Conservation (phyloP, 2,797 vertebrate species). For the Discoglossus pictus region DNA sequence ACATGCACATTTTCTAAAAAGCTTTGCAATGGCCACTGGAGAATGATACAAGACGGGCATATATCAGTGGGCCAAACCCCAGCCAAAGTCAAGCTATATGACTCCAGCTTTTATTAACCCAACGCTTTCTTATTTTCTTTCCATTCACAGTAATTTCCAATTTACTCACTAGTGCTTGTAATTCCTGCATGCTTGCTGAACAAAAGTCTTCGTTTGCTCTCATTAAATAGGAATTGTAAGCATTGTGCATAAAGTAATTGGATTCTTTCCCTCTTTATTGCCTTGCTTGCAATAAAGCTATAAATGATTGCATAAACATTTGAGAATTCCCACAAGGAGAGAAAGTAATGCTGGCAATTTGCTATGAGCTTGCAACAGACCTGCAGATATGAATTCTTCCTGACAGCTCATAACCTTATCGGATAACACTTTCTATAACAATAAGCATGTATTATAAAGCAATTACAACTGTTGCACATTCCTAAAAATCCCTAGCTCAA, state of each 20-base stretch:
- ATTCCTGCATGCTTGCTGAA: constrained; percentile 53
- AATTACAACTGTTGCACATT: constrained; percentile 46
- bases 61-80: neutral
- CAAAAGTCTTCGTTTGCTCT: constrained; percentile 59
- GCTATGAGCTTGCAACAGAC: constrained; percentile 53
- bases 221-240: constrained; percentile 64
- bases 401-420: constrained; percentile 50
- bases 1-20: neutral
- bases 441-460: constrained; percentile 50
- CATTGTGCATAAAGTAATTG: constrained; percentile 68
- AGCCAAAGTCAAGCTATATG: neutral
- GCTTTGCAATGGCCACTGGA: neutral
- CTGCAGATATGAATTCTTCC: constrained; percentile 55
- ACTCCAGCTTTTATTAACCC: constrained; percentile 19
- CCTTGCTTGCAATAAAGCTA: constrained; percentile 62
- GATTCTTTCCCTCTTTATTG: constrained; percentile 64
- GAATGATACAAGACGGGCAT: too few relatives aligned
- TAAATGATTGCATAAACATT: constrained; percentile 63
- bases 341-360: constrained; percentile 59
- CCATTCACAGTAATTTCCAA: constrained; percentile 62
- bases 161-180: constrained; percentile 58
- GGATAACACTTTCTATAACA: constrained; percentile 52
- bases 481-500: constrained; percentile 17
- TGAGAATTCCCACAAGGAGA: constrained; percentile 58
- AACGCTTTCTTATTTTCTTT: constrained; percentile 47